Conservation (phyloP, 1,140 invertebrate genomes). For the Heliothis subflexa region DNA sequence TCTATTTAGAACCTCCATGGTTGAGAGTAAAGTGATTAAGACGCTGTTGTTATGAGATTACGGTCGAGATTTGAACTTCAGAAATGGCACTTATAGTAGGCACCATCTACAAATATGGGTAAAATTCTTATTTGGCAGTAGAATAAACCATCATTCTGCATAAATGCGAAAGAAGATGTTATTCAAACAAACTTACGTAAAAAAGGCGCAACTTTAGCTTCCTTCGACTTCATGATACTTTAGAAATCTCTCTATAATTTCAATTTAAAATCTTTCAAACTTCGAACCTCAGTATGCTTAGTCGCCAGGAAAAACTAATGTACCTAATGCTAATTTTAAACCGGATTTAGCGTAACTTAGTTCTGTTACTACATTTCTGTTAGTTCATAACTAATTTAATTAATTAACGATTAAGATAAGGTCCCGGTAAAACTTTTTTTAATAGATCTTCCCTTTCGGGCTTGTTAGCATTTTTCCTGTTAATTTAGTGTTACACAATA, state of each 20-base stretch:
- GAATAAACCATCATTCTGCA: too few species aligned
- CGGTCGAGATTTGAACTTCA: not conserved
- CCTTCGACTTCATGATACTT: too few species aligned
- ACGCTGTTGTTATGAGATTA: not conserved
- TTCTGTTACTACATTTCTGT: not conserved
- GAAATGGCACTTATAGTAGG: too few species aligned
- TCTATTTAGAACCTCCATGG: constrained; percentile 5
- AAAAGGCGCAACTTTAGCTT: too few species aligned
- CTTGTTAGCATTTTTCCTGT: not conserved
- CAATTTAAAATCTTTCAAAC: not conserved
- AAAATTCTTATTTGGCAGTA: too few species aligned
- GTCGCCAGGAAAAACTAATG: constrained; percentile 1
- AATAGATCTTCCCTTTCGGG: not conserved
- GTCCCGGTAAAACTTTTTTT: not conserved
- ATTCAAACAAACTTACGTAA: too few species aligned
- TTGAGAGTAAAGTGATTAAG: constrained; percentile 5
- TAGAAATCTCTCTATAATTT: not conserved
- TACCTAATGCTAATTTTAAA: constrained; percentile 19
- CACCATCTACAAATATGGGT: too few species aligned
- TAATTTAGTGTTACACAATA: not conserved
- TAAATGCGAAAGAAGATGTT: too few species aligned
- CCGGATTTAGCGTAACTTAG: not conserved
- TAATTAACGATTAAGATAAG: not conserved
- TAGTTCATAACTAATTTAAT: constrained; percentile 11
- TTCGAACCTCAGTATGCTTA: not conserved